Conservation (phyloP, 2,888 invertebrate genomes). For the Xanthia togata region DNA sequence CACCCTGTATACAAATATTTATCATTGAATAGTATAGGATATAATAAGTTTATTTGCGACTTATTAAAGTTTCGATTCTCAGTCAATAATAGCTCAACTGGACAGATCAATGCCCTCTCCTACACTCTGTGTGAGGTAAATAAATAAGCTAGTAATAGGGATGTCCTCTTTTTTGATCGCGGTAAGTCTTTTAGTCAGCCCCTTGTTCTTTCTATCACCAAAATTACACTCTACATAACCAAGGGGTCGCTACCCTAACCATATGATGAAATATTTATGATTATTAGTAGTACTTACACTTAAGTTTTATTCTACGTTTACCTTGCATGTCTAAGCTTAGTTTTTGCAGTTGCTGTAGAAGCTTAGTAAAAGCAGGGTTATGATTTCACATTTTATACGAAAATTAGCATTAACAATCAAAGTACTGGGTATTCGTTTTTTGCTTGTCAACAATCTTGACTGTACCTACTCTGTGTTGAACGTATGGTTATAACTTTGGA, state of each 20-base stretch:
- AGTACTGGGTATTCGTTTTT: background rate
- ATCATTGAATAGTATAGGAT: too few species aligned
- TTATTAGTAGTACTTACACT: slow-evolving; percentile 35
- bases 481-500: too few species aligned
- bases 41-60: background rate
- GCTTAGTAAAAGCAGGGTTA: background rate
- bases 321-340: slow-evolving; percentile 10
- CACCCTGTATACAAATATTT: too few species aligned
- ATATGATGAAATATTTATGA: slow-evolving; percentile 51
- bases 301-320: slow-evolving; percentile 40
- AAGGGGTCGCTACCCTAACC: slow-evolving; percentile 45
- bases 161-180: slow-evolving; percentile 8
- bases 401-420: background rate
- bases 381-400: slow-evolving; percentile 3
- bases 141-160: slow-evolving; percentile 12
- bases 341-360: slow-evolving; percentile 19
- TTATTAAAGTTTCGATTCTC: background rate
- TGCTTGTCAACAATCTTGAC: background rate
- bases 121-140: background rate
- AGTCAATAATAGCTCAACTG: background rate
- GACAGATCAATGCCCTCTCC: background rate
- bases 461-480: too few species aligned
- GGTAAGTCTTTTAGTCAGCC: slow-evolving; percentile 10
- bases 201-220: slow-evolving; percentile 16
- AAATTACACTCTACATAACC: slow-evolving; percentile 17